A percentile compares a stretch with the other conserved stretches of the same genome.
Evolutionary conservation across 2,888 invertebrate species (phyloP).

Genomic region (Dicyrtoma fusca): DNA sequence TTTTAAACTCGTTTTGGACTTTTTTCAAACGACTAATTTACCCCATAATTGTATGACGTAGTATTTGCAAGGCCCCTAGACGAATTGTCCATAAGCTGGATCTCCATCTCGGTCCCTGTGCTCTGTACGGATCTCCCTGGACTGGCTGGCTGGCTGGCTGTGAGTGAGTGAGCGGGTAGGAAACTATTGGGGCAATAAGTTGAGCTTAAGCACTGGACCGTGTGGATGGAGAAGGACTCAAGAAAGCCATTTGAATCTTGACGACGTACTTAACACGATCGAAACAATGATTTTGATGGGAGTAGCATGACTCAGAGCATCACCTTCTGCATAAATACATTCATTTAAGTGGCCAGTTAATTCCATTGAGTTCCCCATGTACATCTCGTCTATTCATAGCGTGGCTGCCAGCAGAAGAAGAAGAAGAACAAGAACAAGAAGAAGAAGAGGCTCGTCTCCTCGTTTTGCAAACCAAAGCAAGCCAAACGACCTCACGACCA

Average conservation of each 20-base stretch:
- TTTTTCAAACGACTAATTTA: no score
- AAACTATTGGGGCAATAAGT: constrained; percentile 11
- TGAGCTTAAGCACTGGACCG: constrained; percentile 27
- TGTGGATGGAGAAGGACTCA: constrained; percentile 24
- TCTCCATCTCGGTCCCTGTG: no score
- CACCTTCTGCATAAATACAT: constrained; percentile 43
- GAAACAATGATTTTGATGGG: constrained; percentile 39
- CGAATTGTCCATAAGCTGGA: no score
- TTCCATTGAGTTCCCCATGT: constrained; percentile 16
- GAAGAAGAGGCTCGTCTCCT: constrained; percentile 8
- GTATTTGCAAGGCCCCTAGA: no score
- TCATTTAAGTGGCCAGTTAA: constrained; percentile 35
- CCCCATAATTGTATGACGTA: no score
- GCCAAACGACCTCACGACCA: background rate
- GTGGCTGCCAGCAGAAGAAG: no score
- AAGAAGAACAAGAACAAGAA: constrained; percentile 1
- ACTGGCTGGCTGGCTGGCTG: no score
- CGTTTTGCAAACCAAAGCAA: background rate
- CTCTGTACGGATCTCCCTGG: no score
- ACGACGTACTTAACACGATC: constrained; percentile 40
- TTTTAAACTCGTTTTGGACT: no score
- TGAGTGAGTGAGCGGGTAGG: constrained; percentile 12
- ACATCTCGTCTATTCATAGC: no score
- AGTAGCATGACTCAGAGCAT: constrained; percentile 40
- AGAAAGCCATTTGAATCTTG: constrained; percentile 43